Percentiles rank a stretch among this genome's conserved stretches.
phyloP scores from a whole-genome alignment of 2,888 invertebrate species.

The Norana najaformis region DNA sequence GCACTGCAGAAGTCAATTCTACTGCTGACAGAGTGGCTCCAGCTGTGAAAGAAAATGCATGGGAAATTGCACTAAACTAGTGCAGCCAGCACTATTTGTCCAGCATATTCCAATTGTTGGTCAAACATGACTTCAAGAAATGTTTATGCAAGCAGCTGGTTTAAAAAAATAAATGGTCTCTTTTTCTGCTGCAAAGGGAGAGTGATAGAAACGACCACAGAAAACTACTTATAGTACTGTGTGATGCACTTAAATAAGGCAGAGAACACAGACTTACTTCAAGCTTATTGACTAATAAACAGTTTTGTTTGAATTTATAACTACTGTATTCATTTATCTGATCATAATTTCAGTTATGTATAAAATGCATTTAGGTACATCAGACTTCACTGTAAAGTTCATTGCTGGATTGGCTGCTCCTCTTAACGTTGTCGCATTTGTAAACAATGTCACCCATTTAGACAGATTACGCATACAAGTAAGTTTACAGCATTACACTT shows the following conservation, averaged over 20 bases:
- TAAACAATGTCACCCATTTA: constrained; percentile 70
- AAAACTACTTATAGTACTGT: not conserved
- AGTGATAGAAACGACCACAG: not conserved
- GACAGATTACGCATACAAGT: constrained; percentile 2
- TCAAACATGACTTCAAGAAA: no score
- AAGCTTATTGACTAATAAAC: not conserved
- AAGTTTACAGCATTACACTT: not conserved
- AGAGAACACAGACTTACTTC: not conserved
- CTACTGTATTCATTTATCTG: not conserved
- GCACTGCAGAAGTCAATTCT: no score
- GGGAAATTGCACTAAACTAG: no score
- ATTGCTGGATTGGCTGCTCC: constrained; percentile 88
- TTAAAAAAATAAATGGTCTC: no score
- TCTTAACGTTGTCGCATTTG: constrained; percentile 83
- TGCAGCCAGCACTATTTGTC: no score
- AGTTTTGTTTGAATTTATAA: not conserved
- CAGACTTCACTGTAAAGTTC: constrained; percentile 82
- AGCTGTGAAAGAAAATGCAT: no score
- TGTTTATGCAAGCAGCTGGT: no score
- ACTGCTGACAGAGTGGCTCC: no score
- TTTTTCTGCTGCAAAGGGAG: no score
- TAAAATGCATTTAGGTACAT: constrained; percentile 77
- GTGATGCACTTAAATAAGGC: not conserved
- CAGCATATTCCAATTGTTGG: no score
- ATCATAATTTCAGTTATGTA: constrained; percentile 43